Evolutionary conservation across 1,140 invertebrate genomes (phyloP).

Genomic region (Sipha flava): DNA sequence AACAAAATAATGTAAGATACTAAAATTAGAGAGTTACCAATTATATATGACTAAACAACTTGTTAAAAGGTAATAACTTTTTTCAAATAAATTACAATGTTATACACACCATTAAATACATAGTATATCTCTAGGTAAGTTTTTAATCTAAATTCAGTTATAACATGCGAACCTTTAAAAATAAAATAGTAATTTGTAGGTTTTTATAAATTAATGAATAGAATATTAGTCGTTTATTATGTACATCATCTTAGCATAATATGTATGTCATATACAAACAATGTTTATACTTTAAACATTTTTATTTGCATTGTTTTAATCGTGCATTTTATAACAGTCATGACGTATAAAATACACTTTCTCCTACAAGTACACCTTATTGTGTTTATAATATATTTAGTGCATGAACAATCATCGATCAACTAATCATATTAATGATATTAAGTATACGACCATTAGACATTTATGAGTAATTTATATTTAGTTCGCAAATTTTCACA

Average conservation of each 20-base stretch:
- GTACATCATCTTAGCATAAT: neutral
- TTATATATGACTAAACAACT: neutral
- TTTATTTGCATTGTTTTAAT: neutral
- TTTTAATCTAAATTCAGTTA: slow-evolving; percentile 6
- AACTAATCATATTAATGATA: too few species aligned
- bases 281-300: neutral
- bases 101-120: neutral
- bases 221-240: neutral
- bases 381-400: too few species aligned
- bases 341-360: neutral
- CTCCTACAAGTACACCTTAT: too few species aligned
- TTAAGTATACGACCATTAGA: too few species aligned
- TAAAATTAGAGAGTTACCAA: neutral
- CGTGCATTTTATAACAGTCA: neutral
- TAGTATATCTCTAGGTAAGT: neutral
- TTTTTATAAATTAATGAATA: neutral
- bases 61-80: slow-evolving; percentile 25
- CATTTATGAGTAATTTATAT: neutral
- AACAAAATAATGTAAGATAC: neutral
- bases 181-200: neutral
- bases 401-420: too few species aligned
- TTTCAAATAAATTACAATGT: neutral
- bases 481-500: neutral
- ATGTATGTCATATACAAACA: neutral
- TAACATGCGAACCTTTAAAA: slow-evolving; percentile 16